Conservation (phyloP, 2,113 vertebrate species). For the Gymnobelideus leadbeateri region DNA sequence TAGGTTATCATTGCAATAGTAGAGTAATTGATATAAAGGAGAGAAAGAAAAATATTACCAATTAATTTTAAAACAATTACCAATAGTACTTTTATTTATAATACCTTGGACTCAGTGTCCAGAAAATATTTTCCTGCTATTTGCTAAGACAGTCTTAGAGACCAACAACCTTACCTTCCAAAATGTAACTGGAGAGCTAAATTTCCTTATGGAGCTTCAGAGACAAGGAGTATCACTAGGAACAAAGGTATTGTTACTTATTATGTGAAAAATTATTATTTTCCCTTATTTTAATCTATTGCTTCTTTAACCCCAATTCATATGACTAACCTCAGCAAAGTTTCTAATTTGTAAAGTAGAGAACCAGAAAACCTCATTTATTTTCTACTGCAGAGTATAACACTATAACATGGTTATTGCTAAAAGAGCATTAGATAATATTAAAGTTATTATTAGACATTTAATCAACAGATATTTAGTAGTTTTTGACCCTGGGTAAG, state of each 20-base stretch:
- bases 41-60: constrained; percentile 62
- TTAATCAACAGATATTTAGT: too few species aligned
- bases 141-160: constrained; percentile 54
- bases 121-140: constrained; percentile 59
- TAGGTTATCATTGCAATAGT: neutral
- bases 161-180: constrained; percentile 59
- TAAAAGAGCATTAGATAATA: constrained; percentile 18
- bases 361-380: neutral
- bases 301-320: neutral
- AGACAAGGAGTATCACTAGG: too few species aligned
- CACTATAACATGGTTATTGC: neutral
- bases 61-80: constrained; percentile 73
- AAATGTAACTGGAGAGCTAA: constrained; percentile 2
- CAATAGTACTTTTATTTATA: constrained; percentile 74
- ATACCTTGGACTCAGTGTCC: constrained; percentile 59
- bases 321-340: neutral
- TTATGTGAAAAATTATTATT: neutral
- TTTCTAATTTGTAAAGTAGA: neutral
- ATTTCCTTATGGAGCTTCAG: constrained; percentile 19
- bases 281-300: constrained; percentile 5
- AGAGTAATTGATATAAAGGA: constrained; percentile 53
- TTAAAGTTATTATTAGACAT: neutral
- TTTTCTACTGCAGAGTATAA: neutral
- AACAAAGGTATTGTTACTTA: constrained; percentile 19
- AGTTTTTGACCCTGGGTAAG: too few species aligned